Evolutionary conservation across 1,140 invertebrate genomes (phyloP), one percentile per base, ranked within the genome.

Genomic region (Tribolium madens): DNA sequence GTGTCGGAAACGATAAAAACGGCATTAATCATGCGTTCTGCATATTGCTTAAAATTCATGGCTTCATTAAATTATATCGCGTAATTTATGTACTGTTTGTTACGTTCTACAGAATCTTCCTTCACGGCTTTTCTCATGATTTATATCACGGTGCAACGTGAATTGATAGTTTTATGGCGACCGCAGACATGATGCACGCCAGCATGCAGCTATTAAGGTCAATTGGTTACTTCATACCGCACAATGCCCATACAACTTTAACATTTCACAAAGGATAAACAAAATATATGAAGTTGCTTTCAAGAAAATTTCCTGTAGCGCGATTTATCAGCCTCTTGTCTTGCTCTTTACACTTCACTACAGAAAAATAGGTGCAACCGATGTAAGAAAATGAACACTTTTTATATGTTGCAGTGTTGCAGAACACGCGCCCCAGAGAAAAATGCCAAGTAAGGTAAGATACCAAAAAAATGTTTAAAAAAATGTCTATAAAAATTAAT

Each of bases 11-110:
- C 15, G 50, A 2, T 52, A 13, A 52, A 52, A 52, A 52, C 17
- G 15, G 52, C 17, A 57, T 57, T 57, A 18, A 57, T 57, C 52
- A 57, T 57, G 52, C 52, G 52, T 21, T 57, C 18, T 57, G 52
- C 52, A 57, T 57, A 26, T 57, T n/a, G 52, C 52, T 57, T 57
- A 57, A 57, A 57, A 57, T 57, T 57, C 52, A 57, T 57, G 52
- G 52, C 13, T 57, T 57, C 52, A 57, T 57, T 57, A 57, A 57
- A 57, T 57, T 57, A 57, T 57, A 57, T 57, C 52, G 52, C 10
- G 15, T 57, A 57, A 57, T 57, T 57, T 57, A 57, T 57, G 52
- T 57, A 26, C 10, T 57, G 52, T 21, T 57, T 57, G 52, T 18
- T 50, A 7, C 15, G 48, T 50, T 57, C 21, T 18, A 12, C 52